phyloP scores from a whole-genome alignment of 2,797 vertebrate species.

The Moxostoma hubbsi region DNA sequence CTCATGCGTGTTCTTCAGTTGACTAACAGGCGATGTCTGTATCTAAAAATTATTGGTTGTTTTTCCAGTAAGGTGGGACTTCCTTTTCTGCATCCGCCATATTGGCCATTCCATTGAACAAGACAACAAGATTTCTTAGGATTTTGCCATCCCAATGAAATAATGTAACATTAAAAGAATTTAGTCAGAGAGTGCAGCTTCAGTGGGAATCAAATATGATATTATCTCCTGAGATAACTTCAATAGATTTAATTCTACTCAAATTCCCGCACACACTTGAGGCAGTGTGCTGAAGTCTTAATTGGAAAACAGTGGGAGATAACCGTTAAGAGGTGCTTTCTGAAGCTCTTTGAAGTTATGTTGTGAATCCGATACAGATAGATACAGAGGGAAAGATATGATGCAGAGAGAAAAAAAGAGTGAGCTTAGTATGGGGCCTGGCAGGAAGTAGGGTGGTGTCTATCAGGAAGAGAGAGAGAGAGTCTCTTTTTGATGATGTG shows the following conservation, averaged over 20 bases:
- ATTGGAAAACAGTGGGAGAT: constrained; percentile 32
- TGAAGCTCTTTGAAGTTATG: constrained; percentile 41
- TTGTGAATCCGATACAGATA: constrained; percentile 31
- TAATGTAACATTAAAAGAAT: constrained; percentile 5
- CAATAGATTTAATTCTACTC: constrained; percentile 1
- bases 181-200: not conserved
- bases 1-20: too few relatives aligned
- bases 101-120: too few relatives aligned
- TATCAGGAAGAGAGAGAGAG: constrained; percentile 44
- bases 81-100: too few relatives aligned
- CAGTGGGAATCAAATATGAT: constrained; percentile 1
- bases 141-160: not conserved
- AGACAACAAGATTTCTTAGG: too few relatives aligned
- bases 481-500: constrained; percentile 41
- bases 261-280: constrained; percentile 10
- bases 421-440: constrained; percentile 28
- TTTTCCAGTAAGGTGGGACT: too few relatives aligned
- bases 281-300: constrained; percentile 4
- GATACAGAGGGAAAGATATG: not conserved
- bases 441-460: constrained; percentile 49
- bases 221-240: not conserved
- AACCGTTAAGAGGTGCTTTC: constrained; percentile 18
- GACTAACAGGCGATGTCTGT: too few relatives aligned
- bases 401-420: not conserved
- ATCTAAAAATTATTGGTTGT: too few relatives aligned